phyloP scores from a whole-genome alignment of 2,888 invertebrate species.

The Anagyrus pseudococci region DNA sequence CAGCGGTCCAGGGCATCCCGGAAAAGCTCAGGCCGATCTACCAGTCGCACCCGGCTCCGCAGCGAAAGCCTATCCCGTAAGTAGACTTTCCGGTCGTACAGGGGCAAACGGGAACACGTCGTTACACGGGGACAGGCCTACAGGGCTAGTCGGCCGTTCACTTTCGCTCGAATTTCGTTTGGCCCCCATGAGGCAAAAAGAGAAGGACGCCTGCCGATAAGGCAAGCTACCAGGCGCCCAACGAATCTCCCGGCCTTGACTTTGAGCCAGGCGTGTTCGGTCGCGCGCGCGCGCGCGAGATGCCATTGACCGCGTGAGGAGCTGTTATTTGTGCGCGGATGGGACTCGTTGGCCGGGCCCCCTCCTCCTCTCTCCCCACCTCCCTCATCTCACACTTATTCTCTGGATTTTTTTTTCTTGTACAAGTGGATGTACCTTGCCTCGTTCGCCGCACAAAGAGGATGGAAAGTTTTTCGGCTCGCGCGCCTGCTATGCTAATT shows the following conservation, averaged over 20 bases:
- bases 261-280: constrained; percentile 2
- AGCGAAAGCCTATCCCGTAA: neutral
- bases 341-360: neutral
- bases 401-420: no score
- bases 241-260: constrained; percentile 19
- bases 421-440: no score
- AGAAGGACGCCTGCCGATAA: no score
- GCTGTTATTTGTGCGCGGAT: neutral
- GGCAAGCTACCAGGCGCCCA: neutral
- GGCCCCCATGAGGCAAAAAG: no score
- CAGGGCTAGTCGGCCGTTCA: no score
- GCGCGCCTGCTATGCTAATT: no score
- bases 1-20: constrained; percentile 69
- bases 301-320: neutral
- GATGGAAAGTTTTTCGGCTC: no score
- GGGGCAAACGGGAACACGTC: neutral
- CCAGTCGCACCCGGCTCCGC: constrained; percentile 22
- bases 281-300: neutral
- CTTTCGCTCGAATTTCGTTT: no score
- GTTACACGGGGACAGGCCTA: neutral
- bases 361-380: no score
- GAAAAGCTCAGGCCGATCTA: constrained; percentile 45
- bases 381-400: no score
- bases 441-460: no score
- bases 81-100: neutral